A percentile compares a stretch with the other conserved stretches of the same genome.
phyloP scores from a whole-genome alignment of 2,113 vertebrate genomes.

The Quiscalus mexicanus region DNA sequence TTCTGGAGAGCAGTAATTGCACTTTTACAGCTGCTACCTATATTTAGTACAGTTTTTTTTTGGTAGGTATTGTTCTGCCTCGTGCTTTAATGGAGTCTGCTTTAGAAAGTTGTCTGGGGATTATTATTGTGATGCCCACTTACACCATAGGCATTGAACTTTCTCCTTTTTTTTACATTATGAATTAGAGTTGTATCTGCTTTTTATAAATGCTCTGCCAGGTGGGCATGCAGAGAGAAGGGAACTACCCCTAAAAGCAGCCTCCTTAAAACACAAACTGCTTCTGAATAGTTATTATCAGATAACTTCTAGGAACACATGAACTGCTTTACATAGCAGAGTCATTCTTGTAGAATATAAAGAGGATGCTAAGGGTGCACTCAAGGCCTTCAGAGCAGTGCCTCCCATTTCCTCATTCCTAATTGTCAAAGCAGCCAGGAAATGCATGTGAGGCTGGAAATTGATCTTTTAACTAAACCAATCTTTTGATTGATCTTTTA shows the following conservation, averaged over 20 bases:
- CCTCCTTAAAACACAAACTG: neutral
- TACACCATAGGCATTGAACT: neutral
- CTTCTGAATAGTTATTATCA: neutral
- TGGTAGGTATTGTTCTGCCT: conserved; percentile 65
- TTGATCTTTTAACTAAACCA: neutral
- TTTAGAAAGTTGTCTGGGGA: conserved; percentile 42
- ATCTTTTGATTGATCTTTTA: neutral
- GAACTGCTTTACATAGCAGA: neutral
- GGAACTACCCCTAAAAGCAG: neutral
- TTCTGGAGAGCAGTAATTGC: conserved; percentile 73
- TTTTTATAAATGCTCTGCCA: conserved; percentile 11
- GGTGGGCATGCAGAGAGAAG: conserved; percentile 40
- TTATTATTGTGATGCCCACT: conserved; percentile 33
- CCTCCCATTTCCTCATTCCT: neutral
- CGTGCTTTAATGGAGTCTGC: conserved; percentile 48
- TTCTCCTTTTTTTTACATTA: neutral
- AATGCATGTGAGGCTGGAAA: neutral
- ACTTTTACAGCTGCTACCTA: conserved; percentile 65
- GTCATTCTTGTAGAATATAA: neutral
- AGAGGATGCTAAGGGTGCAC: neutral
- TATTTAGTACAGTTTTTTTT: conserved; percentile 65
- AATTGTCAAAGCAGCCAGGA: neutral
- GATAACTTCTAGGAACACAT: conserved; percentile 49
- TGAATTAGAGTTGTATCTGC: neutral
- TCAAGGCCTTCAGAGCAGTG: neutral